Evolutionary conservation across 1,140 invertebrate species (phyloP).

Genomic region (Sarcophaga bullata): DNA sequence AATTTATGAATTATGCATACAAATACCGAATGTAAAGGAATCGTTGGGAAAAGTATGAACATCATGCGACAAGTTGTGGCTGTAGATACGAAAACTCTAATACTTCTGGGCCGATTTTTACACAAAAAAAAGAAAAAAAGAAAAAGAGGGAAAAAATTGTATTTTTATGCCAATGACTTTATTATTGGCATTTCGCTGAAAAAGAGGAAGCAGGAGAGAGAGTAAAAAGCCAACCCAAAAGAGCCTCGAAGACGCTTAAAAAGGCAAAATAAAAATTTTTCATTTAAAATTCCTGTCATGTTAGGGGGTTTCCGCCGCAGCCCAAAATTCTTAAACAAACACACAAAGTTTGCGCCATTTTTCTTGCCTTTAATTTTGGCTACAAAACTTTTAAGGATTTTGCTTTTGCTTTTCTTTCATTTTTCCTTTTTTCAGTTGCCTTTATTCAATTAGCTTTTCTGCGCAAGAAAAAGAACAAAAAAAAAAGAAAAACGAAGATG

Average conservation of each 20-base stretch:
- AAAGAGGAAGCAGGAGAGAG: not conserved
- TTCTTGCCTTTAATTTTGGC: not conserved
- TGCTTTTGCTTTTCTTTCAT: not conserved
- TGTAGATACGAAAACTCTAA: not conserved
- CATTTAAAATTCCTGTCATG: slow-evolving; percentile 39
- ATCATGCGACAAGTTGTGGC: not conserved
- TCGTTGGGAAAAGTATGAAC: not conserved
- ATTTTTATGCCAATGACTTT: slow-evolving; percentile 25
- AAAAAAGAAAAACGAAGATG: not conserved
- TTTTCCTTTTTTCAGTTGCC: slow-evolving; percentile 2
- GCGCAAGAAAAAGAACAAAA: not conserved
- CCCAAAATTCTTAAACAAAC: not conserved
- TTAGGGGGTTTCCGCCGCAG: slow-evolving; percentile 19
- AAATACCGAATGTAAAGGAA: slow-evolving; percentile 7
- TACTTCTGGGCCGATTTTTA: too few species aligned
- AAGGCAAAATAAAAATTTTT: slow-evolving; percentile 25
- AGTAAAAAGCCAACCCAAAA: not conserved
- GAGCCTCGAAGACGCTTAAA: not conserved
- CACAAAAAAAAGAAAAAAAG: not conserved
- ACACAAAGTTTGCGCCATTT: not conserved
- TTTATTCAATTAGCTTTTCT: slow-evolving; percentile 36
- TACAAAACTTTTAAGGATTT: not conserved
- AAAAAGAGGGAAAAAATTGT: too few species aligned
- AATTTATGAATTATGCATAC: slow-evolving; percentile 40
- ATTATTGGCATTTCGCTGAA: slow-evolving; percentile 14